A percentile compares a stretch with the other conserved stretches of the same genome.
phyloP scores from a whole-genome alignment of 2,888 invertebrate species.

The Steinernema carpocapsae region DNA sequence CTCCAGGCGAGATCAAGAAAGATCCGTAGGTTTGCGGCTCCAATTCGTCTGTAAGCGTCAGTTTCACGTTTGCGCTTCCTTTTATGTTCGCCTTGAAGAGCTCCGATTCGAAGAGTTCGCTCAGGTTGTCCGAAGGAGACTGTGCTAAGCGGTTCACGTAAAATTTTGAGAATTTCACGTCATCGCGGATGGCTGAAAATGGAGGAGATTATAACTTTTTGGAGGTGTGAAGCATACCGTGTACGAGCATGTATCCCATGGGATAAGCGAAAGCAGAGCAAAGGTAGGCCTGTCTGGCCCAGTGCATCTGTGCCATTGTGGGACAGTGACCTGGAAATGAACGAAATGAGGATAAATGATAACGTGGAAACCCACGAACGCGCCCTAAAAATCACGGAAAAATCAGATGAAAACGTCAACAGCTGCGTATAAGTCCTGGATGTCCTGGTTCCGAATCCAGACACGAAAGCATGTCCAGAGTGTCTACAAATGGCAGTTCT shows the following conservation, averaged over 20 bases:
- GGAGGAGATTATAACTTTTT: background rate
- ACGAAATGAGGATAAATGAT: too few species aligned
- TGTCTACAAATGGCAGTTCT: too few species aligned
- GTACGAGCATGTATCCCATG: conserved; percentile 10
- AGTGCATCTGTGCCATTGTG: conserved; percentile 16
- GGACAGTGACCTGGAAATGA: too few species aligned
- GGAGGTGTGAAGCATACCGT: conserved; percentile 13
- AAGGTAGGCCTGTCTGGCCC: conserved; percentile 25
- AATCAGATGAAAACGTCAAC: too few species aligned
- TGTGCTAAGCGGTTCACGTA: conserved; percentile 6
- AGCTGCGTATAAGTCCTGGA: too few species aligned
- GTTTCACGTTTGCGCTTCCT: conserved; percentile 6
- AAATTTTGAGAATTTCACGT: conserved; percentile 11
- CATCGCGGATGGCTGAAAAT: conserved; percentile 24
- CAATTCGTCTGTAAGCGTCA: conserved; percentile 14
- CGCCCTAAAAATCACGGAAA: too few species aligned
- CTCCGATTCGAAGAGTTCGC: conserved; percentile 21
- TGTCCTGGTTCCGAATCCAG: too few species aligned
- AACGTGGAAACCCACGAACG: too few species aligned
- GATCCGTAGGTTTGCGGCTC: conserved; percentile 19
- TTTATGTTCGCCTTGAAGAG: conserved; percentile 19
- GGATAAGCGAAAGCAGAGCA: background rate
- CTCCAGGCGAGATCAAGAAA: background rate
- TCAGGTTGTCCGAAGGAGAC: conserved; percentile 5
- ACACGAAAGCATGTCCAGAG: too few species aligned